Evolutionary conservation across 2,888 invertebrate species (phyloP), one percentile per base, ranked within the genome.

Genomic region (Malacosoma neustria): DNA sequence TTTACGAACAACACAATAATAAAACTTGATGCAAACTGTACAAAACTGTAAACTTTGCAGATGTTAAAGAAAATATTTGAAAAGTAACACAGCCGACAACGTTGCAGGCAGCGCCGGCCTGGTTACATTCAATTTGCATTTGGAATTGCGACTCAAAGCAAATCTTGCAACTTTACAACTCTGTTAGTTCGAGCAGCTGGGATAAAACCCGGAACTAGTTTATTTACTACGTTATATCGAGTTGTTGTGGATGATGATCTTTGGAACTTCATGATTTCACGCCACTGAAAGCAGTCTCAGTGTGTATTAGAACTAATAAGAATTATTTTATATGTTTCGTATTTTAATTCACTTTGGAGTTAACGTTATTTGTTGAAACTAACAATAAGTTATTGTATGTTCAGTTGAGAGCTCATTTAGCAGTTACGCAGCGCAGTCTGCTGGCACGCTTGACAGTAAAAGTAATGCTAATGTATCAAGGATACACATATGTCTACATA

Each of bases 51-150:
- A 22, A 22, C 5, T 5, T 22, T 22, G 6, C 9, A 22, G 22
- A 22, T 22, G 22, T 22, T 4, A 7, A 22, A 22, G 22, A 22
- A 22, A 22, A 22, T 22, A 22, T 22, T 22, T 22, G 22, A 22
- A 22, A 22, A 22, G 22, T 22, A 22, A 22, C 6, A 22, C 6
- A 22, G 22, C 22, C 9, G 22, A 9, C 22, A 22, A 22, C 22
- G 9, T 7, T 9, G 22, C 22, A 9, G 6, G 22, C 6, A 36
- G 34, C 37, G 15, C 32, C 29, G 34, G 38, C 40, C 34, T 37
- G 29, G 22, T 34, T 30, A 37, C 48, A 50, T 50, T 41, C 41
- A 48, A 54, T 62, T 54, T 51, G 53, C 61, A 54, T 50, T 42
- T 35, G 31, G 36, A 48, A 49, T 51, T 42, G 41, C 38, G 9